Evolutionary conservation across 1,140 invertebrate genomes (phyloP), one percentile per base, ranked within the genome.

Genomic region (Maconellicoccus hirsutus): DNA sequence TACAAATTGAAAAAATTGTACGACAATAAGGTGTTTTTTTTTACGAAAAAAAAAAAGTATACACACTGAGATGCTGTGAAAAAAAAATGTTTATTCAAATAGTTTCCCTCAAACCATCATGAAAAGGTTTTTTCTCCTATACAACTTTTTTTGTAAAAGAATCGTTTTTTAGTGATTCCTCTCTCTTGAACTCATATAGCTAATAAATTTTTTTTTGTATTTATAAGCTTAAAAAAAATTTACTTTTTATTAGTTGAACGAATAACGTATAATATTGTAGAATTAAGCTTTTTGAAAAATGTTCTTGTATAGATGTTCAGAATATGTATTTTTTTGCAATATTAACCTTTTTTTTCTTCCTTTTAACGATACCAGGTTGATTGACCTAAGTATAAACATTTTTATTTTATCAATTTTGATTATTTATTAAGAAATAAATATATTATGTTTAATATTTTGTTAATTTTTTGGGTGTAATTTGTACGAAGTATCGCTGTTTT

Each of bases 391-490:
- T 66, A 25, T 66, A 10, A 66, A 66, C 21, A 23, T 25, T 66
- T 66, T 52, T 52, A 52, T 52, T 66, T 66, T 66, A 66, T 66
- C 61, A 66, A n/a, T 66, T 66, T 66, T 66, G 61, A 66, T 66
- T 26, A 66, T 66, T 66, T 66, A 66, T 66, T 66, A 66, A 66
- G 61, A 66, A 66, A 66, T 66, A 66, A 66, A 66, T 66, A 66
- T 66, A 66, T 25, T 26, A 66, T 14, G 21, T 25, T 66, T 25
- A 14, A 66, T 25, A 14, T 22, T 66, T 66, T 66, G 21, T 66
- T 66, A 66, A 66, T 52, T 52, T 52, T 52, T 52, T 52, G 12
- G 29, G 29, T 33, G 29, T 33, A 33, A 33, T 33, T 33, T 33
- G 29, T 33, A 33, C 29, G 29, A 33, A 33, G 29, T 33, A 6